These are phyloP conservation scores for Dromiciops gliroides DNA, from an alignment of 2,113 vertebrate species.

Conservation along the genomic window DNA sequence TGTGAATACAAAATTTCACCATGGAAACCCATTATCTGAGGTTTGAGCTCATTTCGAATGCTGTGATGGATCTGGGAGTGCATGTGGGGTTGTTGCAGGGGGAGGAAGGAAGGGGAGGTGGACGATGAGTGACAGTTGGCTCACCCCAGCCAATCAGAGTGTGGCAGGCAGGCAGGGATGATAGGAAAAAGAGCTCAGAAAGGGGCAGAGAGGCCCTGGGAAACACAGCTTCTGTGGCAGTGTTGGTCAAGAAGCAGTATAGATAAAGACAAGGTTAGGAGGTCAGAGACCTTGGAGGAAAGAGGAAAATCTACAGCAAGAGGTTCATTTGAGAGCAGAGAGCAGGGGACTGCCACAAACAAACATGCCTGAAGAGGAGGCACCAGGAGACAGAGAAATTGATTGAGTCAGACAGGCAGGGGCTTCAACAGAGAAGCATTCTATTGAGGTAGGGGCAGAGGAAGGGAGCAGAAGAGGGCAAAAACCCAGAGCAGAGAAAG, in stretches of 20 bases:
- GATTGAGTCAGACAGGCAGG: too few species aligned
- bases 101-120: neutral
- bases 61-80: neutral
- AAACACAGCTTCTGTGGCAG: neutral
- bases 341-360: rapidly evolving
- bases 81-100: conserved; percentile 18
- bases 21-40: neutral
- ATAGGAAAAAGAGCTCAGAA: neutral
- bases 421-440: rapidly evolving
- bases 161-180: too few species aligned
- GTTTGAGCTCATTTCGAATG: conserved; percentile 4
- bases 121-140: neutral
- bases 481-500: neutral
- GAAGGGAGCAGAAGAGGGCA: neutral
- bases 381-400: neutral
- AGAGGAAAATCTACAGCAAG: neutral
- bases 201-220: neutral
- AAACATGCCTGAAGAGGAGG: neutral
- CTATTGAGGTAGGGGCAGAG: too few species aligned
- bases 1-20: neutral
- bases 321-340: rapidly evolving
- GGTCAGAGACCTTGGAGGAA: neutral
- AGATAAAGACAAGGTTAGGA: neutral
- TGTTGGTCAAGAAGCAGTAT: rapidly evolving
- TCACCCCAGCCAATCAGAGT: neutral